Conservation (phyloP, 2,797 vertebrate genomes). For the Aselliscus stoliczkanus region DNA sequence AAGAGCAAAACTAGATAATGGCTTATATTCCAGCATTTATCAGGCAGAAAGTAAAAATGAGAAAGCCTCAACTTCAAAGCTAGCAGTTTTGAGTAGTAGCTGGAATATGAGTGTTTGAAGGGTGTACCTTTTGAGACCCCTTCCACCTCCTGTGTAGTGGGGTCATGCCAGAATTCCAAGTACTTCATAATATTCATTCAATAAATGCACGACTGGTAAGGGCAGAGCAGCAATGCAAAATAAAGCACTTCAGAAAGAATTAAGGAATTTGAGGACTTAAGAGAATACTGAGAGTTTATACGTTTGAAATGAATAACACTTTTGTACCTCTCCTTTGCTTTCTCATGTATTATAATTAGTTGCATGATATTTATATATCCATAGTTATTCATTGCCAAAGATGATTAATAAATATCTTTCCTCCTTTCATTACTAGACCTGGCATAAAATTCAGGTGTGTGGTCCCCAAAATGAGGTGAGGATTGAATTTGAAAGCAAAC, state of each 20-base stretch:
- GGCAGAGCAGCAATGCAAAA: background rate
- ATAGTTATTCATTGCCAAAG: background rate
- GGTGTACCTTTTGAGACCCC: background rate
- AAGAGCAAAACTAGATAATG: background rate
- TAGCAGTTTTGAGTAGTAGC: background rate
- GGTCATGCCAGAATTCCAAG: background rate
- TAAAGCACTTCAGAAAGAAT: background rate
- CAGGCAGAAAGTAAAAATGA: background rate
- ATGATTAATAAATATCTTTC: background rate
- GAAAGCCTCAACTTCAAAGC: rapidly evolving
- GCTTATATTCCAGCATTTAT: background rate
- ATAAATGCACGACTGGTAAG: background rate
- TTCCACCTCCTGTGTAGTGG: background rate
- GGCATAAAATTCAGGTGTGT: background rate
- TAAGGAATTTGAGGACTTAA: background rate
- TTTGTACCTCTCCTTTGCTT: background rate
- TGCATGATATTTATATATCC: background rate
- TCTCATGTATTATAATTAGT: background rate
- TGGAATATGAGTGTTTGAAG: background rate
- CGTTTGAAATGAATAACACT: background rate
- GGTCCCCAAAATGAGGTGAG: background rate
- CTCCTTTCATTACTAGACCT: background rate
- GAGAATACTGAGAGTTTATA: background rate
- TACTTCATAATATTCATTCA: background rate
- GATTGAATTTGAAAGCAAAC: conserved; percentile 28